Evolutionary conservation across 2,113 vertebrate genomes (phyloP).

Genomic region (Chloroceryle aenea): DNA sequence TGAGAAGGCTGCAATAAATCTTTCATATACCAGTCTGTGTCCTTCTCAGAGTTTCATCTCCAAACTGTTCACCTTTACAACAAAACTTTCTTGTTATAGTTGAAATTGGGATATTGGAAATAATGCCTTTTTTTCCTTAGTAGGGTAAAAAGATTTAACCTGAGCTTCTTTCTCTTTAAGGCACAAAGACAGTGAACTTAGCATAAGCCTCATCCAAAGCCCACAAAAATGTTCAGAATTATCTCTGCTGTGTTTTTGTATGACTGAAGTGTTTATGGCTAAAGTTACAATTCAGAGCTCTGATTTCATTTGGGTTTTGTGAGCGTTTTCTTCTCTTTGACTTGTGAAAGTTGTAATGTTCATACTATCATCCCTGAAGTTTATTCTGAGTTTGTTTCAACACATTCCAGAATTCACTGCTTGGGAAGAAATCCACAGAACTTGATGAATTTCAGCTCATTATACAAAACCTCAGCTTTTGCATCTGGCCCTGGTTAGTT

Average conservation of each 20-base stretch:
- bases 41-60: background rate
- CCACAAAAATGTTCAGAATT: background rate
- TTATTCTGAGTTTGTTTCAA: conserved; percentile 2
- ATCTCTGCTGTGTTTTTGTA: background rate
- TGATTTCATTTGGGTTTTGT: background rate
- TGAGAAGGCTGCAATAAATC: background rate
- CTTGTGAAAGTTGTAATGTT: background rate
- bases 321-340: background rate
- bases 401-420: background rate
- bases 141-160: background rate
- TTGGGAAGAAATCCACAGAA: background rate
- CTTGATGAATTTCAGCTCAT: background rate
- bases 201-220: background rate
- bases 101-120: background rate
- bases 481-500: background rate
- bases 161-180: background rate
- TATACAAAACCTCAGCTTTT: background rate
- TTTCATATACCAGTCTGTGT: background rate
- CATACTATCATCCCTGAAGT: background rate
- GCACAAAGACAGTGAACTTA: background rate
- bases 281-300: background rate
- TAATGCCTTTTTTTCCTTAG: background rate
- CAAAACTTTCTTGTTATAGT: background rate
- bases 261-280: background rate
- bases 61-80: background rate